These are phyloP conservation scores for Ctenochaetus hawaiiensis DNA, from an alignment of 2,797 vertebrate genomes.

Conservation along the genomic window DNA sequence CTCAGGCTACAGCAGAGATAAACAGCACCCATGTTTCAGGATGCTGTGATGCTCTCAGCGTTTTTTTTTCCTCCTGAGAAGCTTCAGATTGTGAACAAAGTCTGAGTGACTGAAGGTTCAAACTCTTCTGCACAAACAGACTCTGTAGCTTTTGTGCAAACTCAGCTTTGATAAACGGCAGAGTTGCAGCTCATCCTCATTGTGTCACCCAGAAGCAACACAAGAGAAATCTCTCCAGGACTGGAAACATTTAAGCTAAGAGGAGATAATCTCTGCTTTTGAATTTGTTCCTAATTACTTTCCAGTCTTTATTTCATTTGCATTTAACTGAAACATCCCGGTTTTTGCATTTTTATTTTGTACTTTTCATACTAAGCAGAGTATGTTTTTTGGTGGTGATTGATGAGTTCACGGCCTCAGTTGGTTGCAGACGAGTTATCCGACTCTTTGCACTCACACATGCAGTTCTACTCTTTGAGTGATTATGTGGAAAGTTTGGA, in stretches of 20 bases:
- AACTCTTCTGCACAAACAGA: conserved; percentile 18
- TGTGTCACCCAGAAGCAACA: conserved; percentile 14
- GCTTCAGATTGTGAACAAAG: conserved; percentile 33
- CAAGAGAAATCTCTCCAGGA: not conserved
- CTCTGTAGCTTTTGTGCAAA: conserved; percentile 20
- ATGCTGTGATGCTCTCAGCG: not conserved
- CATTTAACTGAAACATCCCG: too few relatives aligned
- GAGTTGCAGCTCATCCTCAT: not conserved
- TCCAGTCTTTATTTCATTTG: too few relatives aligned
- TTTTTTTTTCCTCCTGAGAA: conserved; percentile 22
- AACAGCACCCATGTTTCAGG: not conserved
- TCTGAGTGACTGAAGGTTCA: conserved; percentile 6
- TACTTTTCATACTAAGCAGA: too few relatives aligned
- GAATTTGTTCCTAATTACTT: too few relatives aligned
- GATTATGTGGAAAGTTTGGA: too few relatives aligned
- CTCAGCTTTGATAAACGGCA: conserved; percentile 37
- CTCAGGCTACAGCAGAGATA: conserved; percentile 6
- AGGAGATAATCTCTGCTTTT: not conserved
- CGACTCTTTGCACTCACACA: too few relatives aligned
- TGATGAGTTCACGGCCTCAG: too few relatives aligned
- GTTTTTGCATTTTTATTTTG: too few relatives aligned
- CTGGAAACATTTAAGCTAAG: not conserved
- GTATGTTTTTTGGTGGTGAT: too few relatives aligned
- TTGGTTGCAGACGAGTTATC: too few relatives aligned
- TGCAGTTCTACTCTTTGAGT: too few relatives aligned